A percentile compares a stretch with the other conserved stretches of the same genome.
phyloP scores from a whole-genome alignment of 2,113 vertebrate species.

The Hyla sarda region DNA sequence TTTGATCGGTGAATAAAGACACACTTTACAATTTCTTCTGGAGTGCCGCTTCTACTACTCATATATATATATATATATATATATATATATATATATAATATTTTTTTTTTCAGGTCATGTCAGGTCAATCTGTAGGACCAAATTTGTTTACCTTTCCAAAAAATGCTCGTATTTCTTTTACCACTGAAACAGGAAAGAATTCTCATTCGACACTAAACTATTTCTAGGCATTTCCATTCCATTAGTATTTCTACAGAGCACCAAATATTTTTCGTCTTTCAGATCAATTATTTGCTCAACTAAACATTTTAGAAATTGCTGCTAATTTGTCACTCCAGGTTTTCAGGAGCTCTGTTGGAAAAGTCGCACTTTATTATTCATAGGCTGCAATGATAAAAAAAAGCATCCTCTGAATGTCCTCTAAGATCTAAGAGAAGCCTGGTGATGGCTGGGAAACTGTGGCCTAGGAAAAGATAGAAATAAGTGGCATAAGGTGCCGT shows the following conservation, averaged over 20 bases:
- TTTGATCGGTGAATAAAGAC: too few relatives aligned
- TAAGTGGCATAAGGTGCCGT: neutral
- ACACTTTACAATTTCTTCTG: too few relatives aligned
- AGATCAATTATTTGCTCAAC: conserved; percentile 32
- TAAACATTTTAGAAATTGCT: conserved; percentile 22
- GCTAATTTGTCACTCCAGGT: conserved; percentile 3
- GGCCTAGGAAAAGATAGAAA: neutral
- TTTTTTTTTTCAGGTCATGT: too few relatives aligned
- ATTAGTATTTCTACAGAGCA: neutral
- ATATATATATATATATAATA: too few relatives aligned
- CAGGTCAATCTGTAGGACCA: neutral
- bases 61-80: too few relatives aligned
- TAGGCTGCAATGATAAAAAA: neutral
- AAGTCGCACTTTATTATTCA: neutral
- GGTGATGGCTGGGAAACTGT: neutral
- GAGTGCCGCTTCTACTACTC: too few relatives aligned
- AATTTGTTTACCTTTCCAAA: neutral
- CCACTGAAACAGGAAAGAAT: neutral
- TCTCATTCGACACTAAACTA: neutral
- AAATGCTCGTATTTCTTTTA: neutral
- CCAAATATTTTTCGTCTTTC: neutral
- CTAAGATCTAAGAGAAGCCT: neutral
- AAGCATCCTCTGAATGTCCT: neutral
- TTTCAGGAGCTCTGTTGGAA: neutral
- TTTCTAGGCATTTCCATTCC: neutral